Base-by-base conservation (phyloP, 2,113 vertebrate species). In the Gobius niger region DNA sequence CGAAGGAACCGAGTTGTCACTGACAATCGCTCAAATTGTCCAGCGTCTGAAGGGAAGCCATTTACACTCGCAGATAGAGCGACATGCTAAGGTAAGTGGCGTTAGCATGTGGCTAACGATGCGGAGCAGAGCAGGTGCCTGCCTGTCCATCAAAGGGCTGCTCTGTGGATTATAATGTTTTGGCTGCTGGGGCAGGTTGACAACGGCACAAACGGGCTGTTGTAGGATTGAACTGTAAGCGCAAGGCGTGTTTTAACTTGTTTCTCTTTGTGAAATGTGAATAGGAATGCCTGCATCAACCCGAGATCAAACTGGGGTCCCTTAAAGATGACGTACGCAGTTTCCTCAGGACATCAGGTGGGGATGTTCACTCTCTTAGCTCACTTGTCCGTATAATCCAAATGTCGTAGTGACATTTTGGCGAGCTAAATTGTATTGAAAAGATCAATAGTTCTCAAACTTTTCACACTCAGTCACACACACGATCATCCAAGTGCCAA, bases 281-380 rank as follows among this genome's bases (percentile, higher is more conserved):
- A 73, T 75, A 98, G 98, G 90, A 95, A 73, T 95, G 95, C 92
- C 90, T 99, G 77, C 94, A 96, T 75, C 95, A 90, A 52, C 95
- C 97, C 14, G 96, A 98, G 41, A 95, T 99, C 71, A 96, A 93
- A 76, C 75, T 98, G 80, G 95, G 97, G 82, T 94, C 95, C 63
- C 89, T 98, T 4, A 98, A 97, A 91, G 96, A 98, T 79, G 97
- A 98, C 74, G 94, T 98, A 49, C 95, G 95, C 63, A 91, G 89
- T 81, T 98, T 95, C 87, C 93, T 99, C 72, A 96, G 92, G 90
- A 86, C 88, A 1, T 94, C 97, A 93, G 98, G 97, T 98, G 76
- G 11, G 67, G 34, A 15, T 44, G 34, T 53, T 16, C n/a, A 52
- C 15, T 12, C 15, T 16, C 9, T 52, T 15, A 15, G 7, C n/a